Percentiles rank a stretch among this genome's conserved stretches.
Evolutionary conservation across 1,140 invertebrate species (phyloP).

Genomic region (Eciton burchellii): DNA sequence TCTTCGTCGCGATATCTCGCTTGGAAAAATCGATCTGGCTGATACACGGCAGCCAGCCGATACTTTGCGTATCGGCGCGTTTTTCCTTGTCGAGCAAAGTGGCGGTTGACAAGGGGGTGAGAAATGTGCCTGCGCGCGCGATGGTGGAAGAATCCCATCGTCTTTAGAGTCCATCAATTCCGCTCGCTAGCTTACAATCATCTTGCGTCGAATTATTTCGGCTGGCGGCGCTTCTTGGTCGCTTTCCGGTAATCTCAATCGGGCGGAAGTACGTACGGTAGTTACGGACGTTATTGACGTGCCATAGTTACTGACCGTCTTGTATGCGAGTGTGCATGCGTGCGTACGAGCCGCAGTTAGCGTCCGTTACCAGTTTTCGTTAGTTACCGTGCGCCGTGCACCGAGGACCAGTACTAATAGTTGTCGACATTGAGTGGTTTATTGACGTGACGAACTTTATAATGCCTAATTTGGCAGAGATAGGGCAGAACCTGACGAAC

Average conservation of each 20-base stretch:
- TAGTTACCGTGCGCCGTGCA: constrained; percentile 8
- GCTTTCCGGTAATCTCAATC: constrained; percentile 45
- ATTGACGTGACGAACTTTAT: constrained; percentile 37
- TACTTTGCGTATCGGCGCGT: too few species aligned
- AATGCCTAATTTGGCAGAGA: constrained; percentile 16
- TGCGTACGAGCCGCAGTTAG: constrained; percentile 10
- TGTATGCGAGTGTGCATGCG: background rate
- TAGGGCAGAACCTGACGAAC: background rate
- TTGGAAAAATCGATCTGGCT: background rate
- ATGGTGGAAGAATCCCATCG: constrained; percentile 36
- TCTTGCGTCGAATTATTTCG: constrained; percentile 66
- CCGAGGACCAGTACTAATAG: constrained; percentile 7
- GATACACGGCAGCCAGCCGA: too few species aligned
- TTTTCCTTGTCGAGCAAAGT: constrained; percentile 2
- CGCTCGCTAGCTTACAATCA: constrained; percentile 70
- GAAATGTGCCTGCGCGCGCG: constrained; percentile 6
- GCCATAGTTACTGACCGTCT: constrained; percentile 58
- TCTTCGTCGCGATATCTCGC: too few species aligned
- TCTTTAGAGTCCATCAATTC: constrained; percentile 61
- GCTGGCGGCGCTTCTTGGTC: constrained; percentile 65
- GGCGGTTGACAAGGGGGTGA: constrained; percentile 21
- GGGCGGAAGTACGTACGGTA: constrained; percentile 32
- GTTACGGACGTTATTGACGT: constrained; percentile 69
- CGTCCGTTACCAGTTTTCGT: constrained; percentile 47
- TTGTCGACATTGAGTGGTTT: constrained; percentile 12